Base-by-base conservation (phyloP, 2,113 vertebrate species). In the Nicator chloris region DNA sequence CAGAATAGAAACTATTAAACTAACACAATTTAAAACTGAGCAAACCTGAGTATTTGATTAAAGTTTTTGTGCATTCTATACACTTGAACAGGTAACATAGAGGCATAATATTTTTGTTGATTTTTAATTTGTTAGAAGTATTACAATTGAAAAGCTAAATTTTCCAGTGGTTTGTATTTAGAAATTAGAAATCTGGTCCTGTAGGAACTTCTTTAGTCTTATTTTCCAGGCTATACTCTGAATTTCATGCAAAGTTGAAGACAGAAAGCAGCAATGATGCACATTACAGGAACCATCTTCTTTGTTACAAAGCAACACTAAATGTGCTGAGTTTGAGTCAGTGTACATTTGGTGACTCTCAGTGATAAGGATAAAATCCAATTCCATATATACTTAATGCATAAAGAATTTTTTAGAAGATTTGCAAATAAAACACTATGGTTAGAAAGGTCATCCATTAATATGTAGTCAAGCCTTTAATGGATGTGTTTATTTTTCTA, bases 41-140 rank as follows among this genome's bases (percentile, higher is more conserved):
- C 98, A 98, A 99, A 98, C 99, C 98, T 97, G 98, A 98, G 98
- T 99, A 98, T 99, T 99, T 99, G 99, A 99, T 99, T 99, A 99
- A 99, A 99, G 98, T 98, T 98, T 98, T 99, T 99, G 98, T 98
- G 98, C 98, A 98, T 99, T 99, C 98, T 98, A 98, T 99, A 98
- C 98, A 98, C 98, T 97, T 97, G 96, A 98, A 98, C 97, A 98
- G 97, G 98, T 98, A 97, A 97, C 97, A 95, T 49, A 94, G 98
- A 97, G 95, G 97, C 96, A 97, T 94, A 96, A 94, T 97, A 96
- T 97, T 98, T 97, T 97, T 97, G 97, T 97, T 98, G 97, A 97
- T 98, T 98, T 98, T 98, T 98, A 96, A 98, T 98, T 98, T 98
- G 97, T 96, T 95, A 88, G 78, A 96, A 95, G 94, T 95, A 94